phyloP scores from a whole-genome alignment of 2,888 invertebrate species.

The Ormyrus pomaceus region DNA sequence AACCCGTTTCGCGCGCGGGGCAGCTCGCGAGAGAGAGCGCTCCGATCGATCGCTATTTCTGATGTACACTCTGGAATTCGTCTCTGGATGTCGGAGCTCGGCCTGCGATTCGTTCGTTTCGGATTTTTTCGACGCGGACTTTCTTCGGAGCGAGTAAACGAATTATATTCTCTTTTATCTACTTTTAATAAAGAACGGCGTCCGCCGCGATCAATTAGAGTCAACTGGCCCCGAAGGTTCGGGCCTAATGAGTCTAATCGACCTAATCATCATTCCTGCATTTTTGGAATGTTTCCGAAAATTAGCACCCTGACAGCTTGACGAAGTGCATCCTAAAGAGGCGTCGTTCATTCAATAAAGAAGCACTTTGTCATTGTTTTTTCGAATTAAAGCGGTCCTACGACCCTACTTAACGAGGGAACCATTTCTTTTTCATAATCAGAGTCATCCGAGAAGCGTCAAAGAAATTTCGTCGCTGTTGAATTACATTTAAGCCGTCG shows the following conservation, averaged over 20 bases:
- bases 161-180: neutral
- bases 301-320: conserved; percentile 15
- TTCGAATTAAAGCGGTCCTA: conserved; percentile 23
- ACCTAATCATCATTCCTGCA: conserved; percentile 14
- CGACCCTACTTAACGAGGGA: neutral
- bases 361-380: conserved; percentile 7
- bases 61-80: too few species aligned
- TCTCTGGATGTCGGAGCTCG: too few species aligned
- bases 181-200: neutral
- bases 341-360: conserved; percentile 13
- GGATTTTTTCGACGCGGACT: too few species aligned
- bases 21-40: neutral
- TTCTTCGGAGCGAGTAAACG: too few species aligned
- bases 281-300: conserved; percentile 9
- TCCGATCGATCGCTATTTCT: too few species aligned
- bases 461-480: too few species aligned
- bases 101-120: too few species aligned
- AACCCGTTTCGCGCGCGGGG: conserved; percentile 33
- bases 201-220: conserved; percentile 1
- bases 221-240: conserved; percentile 10
- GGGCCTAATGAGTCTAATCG: conserved; percentile 18
- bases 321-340: conserved; percentile 3
- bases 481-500: too few species aligned
- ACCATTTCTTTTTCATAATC: neutral
- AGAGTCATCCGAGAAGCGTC: too few species aligned